A percentile compares a stretch with the other conserved stretches of the same genome.
These are phyloP conservation scores for Pao palembangensis DNA, from an alignment of 2,113 vertebrate species.

Conservation along the genomic window DNA sequence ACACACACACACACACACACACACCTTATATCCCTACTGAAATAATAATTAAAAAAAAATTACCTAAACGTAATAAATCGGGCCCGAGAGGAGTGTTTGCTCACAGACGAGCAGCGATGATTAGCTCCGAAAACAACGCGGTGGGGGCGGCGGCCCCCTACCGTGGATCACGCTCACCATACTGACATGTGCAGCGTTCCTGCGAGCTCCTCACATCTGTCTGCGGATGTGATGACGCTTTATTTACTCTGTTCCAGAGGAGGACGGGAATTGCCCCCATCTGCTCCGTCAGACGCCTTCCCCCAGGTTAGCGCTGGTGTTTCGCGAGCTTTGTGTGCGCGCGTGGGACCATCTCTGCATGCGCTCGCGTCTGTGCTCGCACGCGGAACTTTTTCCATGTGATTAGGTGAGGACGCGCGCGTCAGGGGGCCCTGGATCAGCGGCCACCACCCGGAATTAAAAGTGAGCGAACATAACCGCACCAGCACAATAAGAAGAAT, in stretches of 20 bases:
- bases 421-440: constrained; percentile 17
- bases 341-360: not conserved
- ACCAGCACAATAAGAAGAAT: constrained; percentile 58
- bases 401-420: constrained; percentile 15
- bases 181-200: constrained; percentile 37
- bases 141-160: constrained; percentile 38
- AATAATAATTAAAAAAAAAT: not conserved
- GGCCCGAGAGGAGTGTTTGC: constrained; percentile 55
- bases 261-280: constrained; percentile 36
- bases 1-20: not conserved
- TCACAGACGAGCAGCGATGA: constrained; percentile 73
- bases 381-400: constrained; percentile 1
- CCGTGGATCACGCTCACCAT: constrained; percentile 33
- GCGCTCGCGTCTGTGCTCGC: not conserved
- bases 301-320: constrained; percentile 25
- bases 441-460: constrained; percentile 69
- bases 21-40: no score
- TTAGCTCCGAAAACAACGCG: constrained; percentile 57
- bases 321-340: not conserved
- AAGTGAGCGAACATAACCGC: constrained; percentile 65
- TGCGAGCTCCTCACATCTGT: constrained; percentile 33
- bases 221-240: constrained; percentile 50
- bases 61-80: not conserved
- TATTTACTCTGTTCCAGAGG: constrained; percentile 47
- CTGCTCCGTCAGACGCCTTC: constrained; percentile 45